Conservation (phyloP, 2,797 vertebrate genomes). For the Danio albolineatus region DNA sequence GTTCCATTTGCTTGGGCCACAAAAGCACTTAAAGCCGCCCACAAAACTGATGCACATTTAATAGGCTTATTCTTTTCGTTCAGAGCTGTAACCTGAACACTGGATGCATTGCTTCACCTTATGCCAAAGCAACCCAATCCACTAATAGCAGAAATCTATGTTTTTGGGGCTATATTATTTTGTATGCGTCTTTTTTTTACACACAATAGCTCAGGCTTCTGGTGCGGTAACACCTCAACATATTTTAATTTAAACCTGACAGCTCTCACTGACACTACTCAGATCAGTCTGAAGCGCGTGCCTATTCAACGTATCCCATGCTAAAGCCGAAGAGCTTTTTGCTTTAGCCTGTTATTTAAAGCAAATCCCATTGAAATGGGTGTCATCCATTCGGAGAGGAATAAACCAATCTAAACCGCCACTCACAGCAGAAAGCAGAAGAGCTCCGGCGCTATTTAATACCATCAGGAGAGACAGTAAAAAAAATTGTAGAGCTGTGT, state of each 20-base stretch:
- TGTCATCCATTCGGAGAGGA: constrained; percentile 45
- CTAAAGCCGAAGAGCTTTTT: constrained; percentile 39
- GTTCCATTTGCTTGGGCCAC: constrained; percentile 47
- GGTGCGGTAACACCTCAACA: constrained; percentile 20
- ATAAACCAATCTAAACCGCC: constrained; percentile 46
- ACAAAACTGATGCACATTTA: constrained; percentile 42
- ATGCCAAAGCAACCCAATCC: constrained; percentile 43
- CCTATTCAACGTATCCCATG: constrained; percentile 21
- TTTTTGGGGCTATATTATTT: constrained; percentile 29
- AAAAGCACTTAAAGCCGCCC: constrained; percentile 54
- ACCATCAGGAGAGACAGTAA: constrained; percentile 15
- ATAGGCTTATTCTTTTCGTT: constrained; percentile 33
- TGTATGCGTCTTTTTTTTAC: not conserved
- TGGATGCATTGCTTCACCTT: constrained; percentile 20
- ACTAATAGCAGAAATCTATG: constrained; percentile 20
- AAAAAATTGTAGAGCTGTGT: constrained; percentile 15
- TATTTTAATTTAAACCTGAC: constrained; percentile 47
- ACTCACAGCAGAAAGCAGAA: constrained; percentile 40
- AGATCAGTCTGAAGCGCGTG: constrained; percentile 40
- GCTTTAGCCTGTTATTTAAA: constrained; percentile 51
- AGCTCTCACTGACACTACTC: constrained; percentile 30
- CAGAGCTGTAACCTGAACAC: constrained; percentile 53
- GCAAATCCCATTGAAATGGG: constrained; percentile 52
- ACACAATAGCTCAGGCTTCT: not conserved
- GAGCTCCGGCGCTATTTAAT: constrained; percentile 49